Evolutionary conservation across 2,888 invertebrate species (phyloP), one percentile per base, ranked within the genome.

Genomic region (Eilema caniola): DNA sequence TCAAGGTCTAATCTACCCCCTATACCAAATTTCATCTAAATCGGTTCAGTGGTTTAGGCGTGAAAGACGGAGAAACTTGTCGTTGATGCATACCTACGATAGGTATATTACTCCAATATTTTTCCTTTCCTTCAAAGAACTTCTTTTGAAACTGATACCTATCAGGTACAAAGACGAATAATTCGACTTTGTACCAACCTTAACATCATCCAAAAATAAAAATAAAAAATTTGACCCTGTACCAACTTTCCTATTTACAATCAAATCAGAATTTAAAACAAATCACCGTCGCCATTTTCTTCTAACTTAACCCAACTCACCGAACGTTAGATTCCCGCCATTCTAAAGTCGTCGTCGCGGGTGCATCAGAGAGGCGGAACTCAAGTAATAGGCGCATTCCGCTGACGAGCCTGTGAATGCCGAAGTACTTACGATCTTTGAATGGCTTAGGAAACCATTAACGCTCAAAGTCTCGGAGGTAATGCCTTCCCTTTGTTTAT

Each of bases 351-450:
- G 82, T 80, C 84, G 82, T 79, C 85, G 85, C 86, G 77, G 80
- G 82, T 88, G 86, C 89, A 90, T 88, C 88, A 83, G 81, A 88
- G 85, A 92, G 90, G 92, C 93, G 92, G 93, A 93, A 93, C 92
- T 90, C 88, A 76, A 86, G 90, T 89, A 91, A 92, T 90, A 90
- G 86, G 88, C 91, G 87, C 93, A 92, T 92, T 92, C 93, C 92
- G 83, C 84, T 79, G 85, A 78, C 84, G 78, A 82, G 86, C 86
- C 87, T 89, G 91, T 90, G 91, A 92, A 92, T 89, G 86, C 89
- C 82, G 83, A 84, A 86, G 85, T 78, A 83, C 86, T 89, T 88
- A 88, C 88, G 83, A 85, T 85, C 83, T 86, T 86, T 89, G 88
- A 91, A 91, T 90, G 87, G 85, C 87, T 87, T 84, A 82, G 83